These are phyloP conservation scores for Gastrophysa polygoni DNA, from an alignment of 2,888 invertebrate species.

Conservation along the genomic window DNA sequence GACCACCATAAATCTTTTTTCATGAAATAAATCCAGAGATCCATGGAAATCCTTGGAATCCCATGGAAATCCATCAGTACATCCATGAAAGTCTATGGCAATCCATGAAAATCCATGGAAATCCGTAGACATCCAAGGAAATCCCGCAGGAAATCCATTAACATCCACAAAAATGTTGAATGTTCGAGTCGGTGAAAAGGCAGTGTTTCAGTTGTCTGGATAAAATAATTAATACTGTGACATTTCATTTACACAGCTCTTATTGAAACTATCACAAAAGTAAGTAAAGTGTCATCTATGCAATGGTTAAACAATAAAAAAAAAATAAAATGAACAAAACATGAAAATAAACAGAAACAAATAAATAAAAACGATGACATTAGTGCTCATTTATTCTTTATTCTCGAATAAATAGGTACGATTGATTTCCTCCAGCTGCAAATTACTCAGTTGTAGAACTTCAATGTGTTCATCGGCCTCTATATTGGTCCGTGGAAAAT, in stretches of 20 bases:
- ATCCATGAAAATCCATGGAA: neutral
- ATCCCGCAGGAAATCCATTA: neutral
- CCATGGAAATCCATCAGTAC: neutral
- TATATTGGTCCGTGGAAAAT: constrained; percentile 4
- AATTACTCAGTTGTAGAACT: neutral
- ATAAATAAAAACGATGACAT: neutral
- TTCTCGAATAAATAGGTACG: neutral
- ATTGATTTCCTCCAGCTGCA: constrained; percentile 1
- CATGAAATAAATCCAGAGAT: neutral
- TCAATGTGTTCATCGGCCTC: neutral
- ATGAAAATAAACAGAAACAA: neutral
- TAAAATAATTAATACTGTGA: neutral
- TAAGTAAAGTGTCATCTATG: neutral
- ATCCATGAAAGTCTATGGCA: neutral
- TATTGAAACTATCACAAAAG: neutral
- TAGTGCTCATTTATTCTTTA: neutral
- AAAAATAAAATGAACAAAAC: neutral
- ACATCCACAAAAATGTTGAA: neutral
- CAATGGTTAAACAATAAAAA: neutral
- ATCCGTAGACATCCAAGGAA: neutral
- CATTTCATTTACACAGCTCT: neutral
- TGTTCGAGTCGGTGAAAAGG: neutral
- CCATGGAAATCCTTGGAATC: neutral
- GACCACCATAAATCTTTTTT: neutral
- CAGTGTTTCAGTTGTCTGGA: neutral